phyloP scores from a whole-genome alignment of 2,797 vertebrate species.

The Mus caroli region DNA sequence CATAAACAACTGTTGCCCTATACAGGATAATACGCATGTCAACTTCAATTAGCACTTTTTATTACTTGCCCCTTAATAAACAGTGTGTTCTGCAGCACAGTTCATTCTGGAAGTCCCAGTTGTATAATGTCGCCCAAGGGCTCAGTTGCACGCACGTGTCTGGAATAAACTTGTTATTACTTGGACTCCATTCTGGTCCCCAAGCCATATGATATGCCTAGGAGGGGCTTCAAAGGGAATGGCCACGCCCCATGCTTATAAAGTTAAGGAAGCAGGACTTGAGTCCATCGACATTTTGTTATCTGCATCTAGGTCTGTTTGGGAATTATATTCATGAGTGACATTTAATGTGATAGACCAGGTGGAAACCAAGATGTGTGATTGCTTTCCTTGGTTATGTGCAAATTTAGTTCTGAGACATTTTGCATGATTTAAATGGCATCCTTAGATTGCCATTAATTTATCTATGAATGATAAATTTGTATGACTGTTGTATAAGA shows the following conservation, averaged over 20 bases:
- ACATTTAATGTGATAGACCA: background rate
- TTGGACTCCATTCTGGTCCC: background rate
- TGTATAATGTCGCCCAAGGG: background rate
- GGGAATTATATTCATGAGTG: background rate
- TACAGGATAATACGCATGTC: background rate
- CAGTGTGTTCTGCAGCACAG: background rate
- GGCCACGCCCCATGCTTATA: background rate
- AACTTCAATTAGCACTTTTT: constrained; percentile 29
- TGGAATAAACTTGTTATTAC: background rate
- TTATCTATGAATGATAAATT: background rate
- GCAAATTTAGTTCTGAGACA: background rate
- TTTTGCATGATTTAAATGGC: background rate
- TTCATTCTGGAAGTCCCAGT: background rate
- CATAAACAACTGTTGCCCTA: background rate
- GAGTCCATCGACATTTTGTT: background rate
- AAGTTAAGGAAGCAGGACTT: background rate
- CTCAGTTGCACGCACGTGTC: background rate
- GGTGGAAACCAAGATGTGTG: fast-evolving
- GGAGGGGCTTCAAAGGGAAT: background rate
- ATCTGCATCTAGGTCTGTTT: background rate
- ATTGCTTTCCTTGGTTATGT: background rate
- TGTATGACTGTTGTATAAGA: background rate
- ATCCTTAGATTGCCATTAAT: background rate
- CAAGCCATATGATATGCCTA: too few relatives aligned
- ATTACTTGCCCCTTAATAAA: constrained; percentile 19